Percentiles rank a stretch among this genome's conserved stretches.
Evolutionary conservation across 2,797 vertebrate species (phyloP).

Genomic region (Myiothlypis chrysogaster): DNA sequence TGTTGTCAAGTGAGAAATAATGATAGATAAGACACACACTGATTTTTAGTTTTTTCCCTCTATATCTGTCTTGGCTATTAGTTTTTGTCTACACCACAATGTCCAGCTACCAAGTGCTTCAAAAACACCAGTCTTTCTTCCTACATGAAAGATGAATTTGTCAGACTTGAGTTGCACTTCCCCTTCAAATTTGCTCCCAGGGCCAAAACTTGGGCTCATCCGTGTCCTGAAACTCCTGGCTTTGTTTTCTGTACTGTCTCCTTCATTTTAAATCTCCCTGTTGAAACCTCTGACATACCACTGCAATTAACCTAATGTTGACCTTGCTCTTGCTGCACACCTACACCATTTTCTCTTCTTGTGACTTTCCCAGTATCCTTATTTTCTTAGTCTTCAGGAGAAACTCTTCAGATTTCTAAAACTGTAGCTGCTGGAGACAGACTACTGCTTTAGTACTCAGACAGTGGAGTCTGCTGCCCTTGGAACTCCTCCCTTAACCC

Average conservation of each 20-base stretch:
- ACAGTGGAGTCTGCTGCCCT: not conserved
- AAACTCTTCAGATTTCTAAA: not conserved
- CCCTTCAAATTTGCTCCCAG: not conserved
- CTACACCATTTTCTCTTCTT: not conserved
- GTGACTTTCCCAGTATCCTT: not conserved
- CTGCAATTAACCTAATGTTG: not conserved
- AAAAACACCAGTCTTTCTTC: conserved; percentile 5
- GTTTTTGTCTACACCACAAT: not conserved
- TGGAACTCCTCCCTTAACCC: not conserved
- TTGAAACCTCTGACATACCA: not conserved
- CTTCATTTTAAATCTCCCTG: not conserved
- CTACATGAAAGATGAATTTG: not conserved
- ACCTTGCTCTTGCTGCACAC: not conserved
- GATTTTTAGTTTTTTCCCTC: not conserved
- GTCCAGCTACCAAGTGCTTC: not conserved
- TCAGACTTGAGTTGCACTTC: not conserved
- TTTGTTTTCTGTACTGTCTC: not conserved
- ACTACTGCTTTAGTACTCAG: not conserved
- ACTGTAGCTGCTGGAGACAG: not conserved
- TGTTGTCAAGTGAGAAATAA: not conserved
- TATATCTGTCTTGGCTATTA: conserved; percentile 1
- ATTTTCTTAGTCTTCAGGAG: not conserved
- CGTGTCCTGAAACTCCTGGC: not conserved
- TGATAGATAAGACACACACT: not conserved
- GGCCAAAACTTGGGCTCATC: not conserved